Evolutionary conservation across 2,797 vertebrate species (phyloP).

Genomic region (Tapera naevia): DNA sequence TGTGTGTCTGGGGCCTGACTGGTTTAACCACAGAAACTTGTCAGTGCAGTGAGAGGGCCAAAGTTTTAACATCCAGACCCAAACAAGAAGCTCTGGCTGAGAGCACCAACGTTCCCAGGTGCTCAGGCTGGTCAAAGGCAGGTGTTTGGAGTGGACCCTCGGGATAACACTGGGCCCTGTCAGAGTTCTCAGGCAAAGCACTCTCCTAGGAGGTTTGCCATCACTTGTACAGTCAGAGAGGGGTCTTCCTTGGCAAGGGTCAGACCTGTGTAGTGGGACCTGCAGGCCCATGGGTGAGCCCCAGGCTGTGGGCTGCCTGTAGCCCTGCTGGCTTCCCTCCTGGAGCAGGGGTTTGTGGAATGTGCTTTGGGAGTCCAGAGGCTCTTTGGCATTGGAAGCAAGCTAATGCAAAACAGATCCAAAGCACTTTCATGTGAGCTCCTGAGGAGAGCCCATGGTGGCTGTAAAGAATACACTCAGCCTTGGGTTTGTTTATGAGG

Average conservation of each 20-base stretch:
- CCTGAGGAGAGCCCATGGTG: conserved; percentile 2
- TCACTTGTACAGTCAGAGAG: fast-evolving
- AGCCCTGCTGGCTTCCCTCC: not conserved
- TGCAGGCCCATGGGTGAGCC: not conserved
- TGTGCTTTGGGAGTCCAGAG: not conserved
- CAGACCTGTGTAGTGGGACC: fast-evolving
- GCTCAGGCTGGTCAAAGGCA: not conserved
- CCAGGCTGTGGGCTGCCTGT: not conserved
- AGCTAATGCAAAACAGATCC: conserved; percentile 57
- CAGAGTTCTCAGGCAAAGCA: not conserved
- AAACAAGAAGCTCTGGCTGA: not conserved
- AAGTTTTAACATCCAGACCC: not conserved
- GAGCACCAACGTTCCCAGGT: fast-evolving
- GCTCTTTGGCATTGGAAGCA: conserved; percentile 35
- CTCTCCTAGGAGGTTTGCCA: not conserved
- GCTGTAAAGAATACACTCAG: not conserved
- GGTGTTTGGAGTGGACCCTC: fast-evolving
- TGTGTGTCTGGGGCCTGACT: fast-evolving
- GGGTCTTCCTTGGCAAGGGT: fast-evolving
- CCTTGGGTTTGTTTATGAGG: conserved; percentile 21
- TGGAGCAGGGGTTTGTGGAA: not conserved
- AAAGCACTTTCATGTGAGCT: conserved; percentile 44
- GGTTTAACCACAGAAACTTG: not conserved
- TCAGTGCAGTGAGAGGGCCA: not conserved
- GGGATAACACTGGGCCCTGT: fast-evolving